A percentile compares a stretch with the other conserved stretches of the same genome.
These are phyloP conservation scores for Eupithecia vulgata DNA, from an alignment of 2,888 invertebrate genomes.

Conservation along the genomic window DNA sequence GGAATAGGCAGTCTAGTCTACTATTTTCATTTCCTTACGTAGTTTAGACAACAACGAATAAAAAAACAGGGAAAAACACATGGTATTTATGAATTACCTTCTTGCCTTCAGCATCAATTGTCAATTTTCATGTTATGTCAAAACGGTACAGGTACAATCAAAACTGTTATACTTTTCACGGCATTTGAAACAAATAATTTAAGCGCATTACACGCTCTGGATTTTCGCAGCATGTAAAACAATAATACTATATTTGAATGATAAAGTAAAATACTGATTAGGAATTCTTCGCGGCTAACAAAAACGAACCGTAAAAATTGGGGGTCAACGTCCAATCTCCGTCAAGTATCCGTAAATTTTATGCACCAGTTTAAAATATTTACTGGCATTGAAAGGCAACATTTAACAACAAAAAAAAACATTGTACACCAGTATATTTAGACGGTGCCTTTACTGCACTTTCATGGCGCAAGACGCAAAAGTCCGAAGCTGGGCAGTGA, in stretches of 20 bases:
- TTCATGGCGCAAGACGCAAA: no score
- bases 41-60: not conserved
- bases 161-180: slow-evolving; percentile 43
- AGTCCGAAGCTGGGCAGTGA: no score
- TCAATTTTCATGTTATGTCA: not conserved
- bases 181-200: slow-evolving; percentile 23
- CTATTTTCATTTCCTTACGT: no score
- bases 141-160: slow-evolving; percentile 34
- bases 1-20: no score
- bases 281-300: slow-evolving; percentile 59
- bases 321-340: slow-evolving; percentile 68
- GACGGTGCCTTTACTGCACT: not conserved
- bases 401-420: no score
- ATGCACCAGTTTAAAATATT: slow-evolving; percentile 72
- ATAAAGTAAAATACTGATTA: slow-evolving; percentile 54
- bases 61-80: not conserved
- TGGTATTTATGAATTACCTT: not conserved
- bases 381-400: not conserved
- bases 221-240: not conserved
- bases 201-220: slow-evolving; percentile 46
- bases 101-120: not conserved
- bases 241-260: slow-evolving; percentile 2
- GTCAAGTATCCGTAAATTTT: slow-evolving; percentile 54
- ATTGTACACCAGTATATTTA: not conserved
- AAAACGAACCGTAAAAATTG: slow-evolving; percentile 65